Evolutionary conservation across 2,113 vertebrate genomes (phyloP), one percentile per base, ranked within the genome.

Genomic region (Lanius collurio): DNA sequence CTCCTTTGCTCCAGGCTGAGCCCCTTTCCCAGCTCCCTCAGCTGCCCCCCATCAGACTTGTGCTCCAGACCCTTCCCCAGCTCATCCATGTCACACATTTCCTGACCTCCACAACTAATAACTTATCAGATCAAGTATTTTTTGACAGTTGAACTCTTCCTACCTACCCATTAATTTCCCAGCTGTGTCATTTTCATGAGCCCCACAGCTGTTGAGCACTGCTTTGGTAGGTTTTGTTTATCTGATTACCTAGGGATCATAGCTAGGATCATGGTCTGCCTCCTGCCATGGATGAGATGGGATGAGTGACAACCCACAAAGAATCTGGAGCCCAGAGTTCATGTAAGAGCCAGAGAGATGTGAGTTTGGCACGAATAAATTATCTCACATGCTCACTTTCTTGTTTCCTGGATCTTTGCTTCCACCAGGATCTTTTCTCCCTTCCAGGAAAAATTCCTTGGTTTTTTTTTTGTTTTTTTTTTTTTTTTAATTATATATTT

Each of bases 41-140:
- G 8, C 31, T 0, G 0, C 23, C 60, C 9, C 15, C 35, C 50
- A 42, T 6, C 37, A 11, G 13, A 21, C 1, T 1, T 47, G 6
- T 28, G 6, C n/a, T 64, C 22, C 26, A 49, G 13, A 28, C 4
- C 12, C 4, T 14, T 56, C 19, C 31, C 11, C 28, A 31, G 20
- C 11, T 53, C 37, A 70, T n/a, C 22, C 22, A 5, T 3, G 3
- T 70, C 35, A 75, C 13, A 53, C 2, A 10, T 24, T 27, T 13
- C 19, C 9, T 9, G 4, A 24, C 6, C 3, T 78, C 11, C 28
- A 26, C 0, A 1, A 33, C 27, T 44, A 20, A 13, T 68, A 26
- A 59, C 49, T n/a, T 35, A 35, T 6, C 17, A 53, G 15, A 59
- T 24, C 9, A 9, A 4, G 1, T 55, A 63, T 59, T 20, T 71